Conservation (phyloP, 2,113 vertebrate genomes). For the Sprattus sprattus region DNA sequence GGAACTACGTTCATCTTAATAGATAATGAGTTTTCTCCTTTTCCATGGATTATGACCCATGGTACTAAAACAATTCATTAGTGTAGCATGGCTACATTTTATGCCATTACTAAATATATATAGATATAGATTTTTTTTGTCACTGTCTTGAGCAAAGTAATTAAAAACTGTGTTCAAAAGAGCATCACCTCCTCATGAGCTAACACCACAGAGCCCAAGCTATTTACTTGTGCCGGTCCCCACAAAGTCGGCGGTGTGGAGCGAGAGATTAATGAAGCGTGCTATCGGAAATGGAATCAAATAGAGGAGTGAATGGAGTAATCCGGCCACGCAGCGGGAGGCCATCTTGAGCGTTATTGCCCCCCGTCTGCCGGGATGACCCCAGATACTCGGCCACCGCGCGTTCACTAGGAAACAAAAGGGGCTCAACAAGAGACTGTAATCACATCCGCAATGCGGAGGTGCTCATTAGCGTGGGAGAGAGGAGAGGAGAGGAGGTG, state of each 20-base stretch:
- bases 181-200: background rate
- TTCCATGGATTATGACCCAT: constrained; percentile 34
- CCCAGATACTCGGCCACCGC: constrained; percentile 37
- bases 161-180: constrained; percentile 25
- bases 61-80: constrained; percentile 24
- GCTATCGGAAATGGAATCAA: constrained; percentile 34
- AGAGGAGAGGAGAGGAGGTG: background rate
- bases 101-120: constrained; percentile 12
- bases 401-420: background rate
- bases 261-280: constrained; percentile 25
- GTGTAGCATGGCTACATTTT: constrained; percentile 24
- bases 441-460: constrained; percentile 62
- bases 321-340: constrained; percentile 30
- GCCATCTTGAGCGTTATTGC: constrained; percentile 37
- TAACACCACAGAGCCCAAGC: background rate
- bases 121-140: background rate
- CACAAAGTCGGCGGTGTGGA: background rate
- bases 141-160: constrained; percentile 27
- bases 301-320: constrained; percentile 27
- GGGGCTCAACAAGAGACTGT: constrained; percentile 28
- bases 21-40: constrained; percentile 24
- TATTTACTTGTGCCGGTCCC: background rate
- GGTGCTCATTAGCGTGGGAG: constrained; percentile 33
- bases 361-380: constrained; percentile 32
- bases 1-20: constrained; percentile 12